These are phyloP conservation scores for Trematocara stigmaticum DNA, from an alignment of 2,113 vertebrate species.

Conservation along the genomic window DNA sequence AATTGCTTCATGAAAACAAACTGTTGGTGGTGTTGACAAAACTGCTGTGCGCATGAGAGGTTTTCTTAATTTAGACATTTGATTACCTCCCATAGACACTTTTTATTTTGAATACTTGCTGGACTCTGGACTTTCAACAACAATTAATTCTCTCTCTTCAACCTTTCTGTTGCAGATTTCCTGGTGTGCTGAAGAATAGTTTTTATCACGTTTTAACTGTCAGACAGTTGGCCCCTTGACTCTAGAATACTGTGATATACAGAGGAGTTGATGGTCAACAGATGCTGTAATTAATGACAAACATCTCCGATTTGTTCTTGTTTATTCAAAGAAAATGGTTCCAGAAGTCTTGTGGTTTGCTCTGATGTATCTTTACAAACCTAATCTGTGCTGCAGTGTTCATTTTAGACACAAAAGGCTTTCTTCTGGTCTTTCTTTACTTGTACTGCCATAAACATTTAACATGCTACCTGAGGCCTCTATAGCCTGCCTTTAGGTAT, in stretches of 20 bases:
- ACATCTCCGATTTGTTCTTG: background rate
- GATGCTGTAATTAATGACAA: background rate
- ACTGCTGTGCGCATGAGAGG: background rate
- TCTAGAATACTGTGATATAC: background rate
- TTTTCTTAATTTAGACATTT: background rate
- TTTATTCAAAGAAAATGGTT: background rate
- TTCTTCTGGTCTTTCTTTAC: background rate
- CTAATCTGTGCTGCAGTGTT: background rate
- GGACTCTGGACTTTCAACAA: background rate
- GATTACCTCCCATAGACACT: background rate
- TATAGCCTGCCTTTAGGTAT: background rate
- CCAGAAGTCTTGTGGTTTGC: background rate
- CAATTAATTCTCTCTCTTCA: background rate
- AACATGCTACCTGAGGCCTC: background rate
- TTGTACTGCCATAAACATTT: background rate
- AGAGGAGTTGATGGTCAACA: background rate
- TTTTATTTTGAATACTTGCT: background rate
- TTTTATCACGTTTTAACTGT: background rate
- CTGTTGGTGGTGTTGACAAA: background rate
- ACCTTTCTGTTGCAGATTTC: background rate
- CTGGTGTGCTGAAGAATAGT: background rate
- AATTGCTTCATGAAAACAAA: background rate
- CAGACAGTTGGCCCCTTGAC: background rate
- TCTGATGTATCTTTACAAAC: background rate
- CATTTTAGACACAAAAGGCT: background rate